These are phyloP conservation scores for Lycodopsis pacificus DNA, from an alignment of 2,797 vertebrate species.

Conservation along the genomic window DNA sequence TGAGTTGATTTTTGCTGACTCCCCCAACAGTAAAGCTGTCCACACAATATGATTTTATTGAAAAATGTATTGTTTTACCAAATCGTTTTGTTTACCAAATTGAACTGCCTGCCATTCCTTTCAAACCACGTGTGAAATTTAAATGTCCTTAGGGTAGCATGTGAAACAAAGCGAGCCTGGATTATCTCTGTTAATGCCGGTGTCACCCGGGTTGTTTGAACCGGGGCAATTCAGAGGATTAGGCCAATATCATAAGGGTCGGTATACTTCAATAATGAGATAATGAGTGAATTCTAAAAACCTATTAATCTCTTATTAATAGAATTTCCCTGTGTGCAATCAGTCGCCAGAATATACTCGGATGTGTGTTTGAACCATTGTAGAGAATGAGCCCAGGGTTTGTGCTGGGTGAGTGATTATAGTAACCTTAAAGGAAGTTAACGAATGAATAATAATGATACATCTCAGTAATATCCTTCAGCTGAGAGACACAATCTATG, in stretches of 20 bases:
- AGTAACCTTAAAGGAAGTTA: neutral
- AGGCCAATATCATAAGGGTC: constrained; percentile 43
- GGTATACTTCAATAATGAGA: constrained; percentile 31
- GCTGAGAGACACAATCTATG: constrained; percentile 3
- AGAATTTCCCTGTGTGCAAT: constrained; percentile 37
- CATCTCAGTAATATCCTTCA: neutral
- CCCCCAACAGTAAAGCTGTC: neutral
- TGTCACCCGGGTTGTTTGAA: constrained; percentile 80
- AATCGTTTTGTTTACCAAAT: neutral
- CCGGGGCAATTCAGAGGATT: constrained; percentile 67
- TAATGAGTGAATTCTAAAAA: constrained; percentile 27
- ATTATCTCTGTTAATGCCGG: constrained; percentile 75
- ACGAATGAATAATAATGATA: neutral
- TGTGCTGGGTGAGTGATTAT: neutral
- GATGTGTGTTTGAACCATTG: neutral
- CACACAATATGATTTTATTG: neutral
- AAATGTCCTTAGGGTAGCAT: constrained; percentile 46
- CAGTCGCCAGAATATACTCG: constrained; percentile 17
- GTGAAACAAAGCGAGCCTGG: constrained; percentile 63
- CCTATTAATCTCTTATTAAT: constrained; percentile 53
- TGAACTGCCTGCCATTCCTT: neutral
- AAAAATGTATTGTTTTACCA: neutral
- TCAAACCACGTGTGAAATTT: constrained; percentile 5
- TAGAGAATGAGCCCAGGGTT: neutral
- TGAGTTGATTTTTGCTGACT: neutral